These are phyloP conservation scores for Gallinago paraguaiae DNA, from an alignment of 2,113 vertebrate species.

Conservation along the genomic window DNA sequence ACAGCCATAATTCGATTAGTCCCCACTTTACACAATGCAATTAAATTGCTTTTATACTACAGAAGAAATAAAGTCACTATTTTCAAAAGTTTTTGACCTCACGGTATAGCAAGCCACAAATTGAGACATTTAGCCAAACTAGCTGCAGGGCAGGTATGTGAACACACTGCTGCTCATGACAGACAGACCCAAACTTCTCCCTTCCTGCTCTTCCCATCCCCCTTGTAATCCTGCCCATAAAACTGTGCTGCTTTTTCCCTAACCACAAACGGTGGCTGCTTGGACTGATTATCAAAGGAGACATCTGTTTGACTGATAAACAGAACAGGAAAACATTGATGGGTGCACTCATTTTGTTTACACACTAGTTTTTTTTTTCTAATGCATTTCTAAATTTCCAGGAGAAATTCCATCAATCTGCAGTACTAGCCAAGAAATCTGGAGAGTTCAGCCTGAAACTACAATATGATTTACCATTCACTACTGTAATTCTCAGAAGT, in stretches of 20 bases:
- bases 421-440: neutral
- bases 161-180: neutral
- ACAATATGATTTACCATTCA: neutral
- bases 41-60: constrained; percentile 24
- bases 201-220: constrained; percentile 12
- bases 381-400: neutral
- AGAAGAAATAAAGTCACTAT: neutral
- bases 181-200: neutral
- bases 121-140: neutral
- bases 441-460: neutral
- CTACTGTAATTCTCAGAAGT: neutral
- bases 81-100: constrained; percentile 29
- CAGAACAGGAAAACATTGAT: neutral
- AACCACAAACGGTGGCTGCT: neutral
- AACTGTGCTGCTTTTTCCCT: constrained; percentile 12
- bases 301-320: constrained; percentile 48
- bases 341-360: constrained; percentile 4
- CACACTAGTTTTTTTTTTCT: neutral
- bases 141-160: neutral
- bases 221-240: constrained; percentile 60
- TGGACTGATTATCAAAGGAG: constrained; percentile 48
- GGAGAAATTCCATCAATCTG: neutral
- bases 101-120: neutral
- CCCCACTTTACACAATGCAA: neutral
- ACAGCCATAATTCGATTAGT: neutral